Evolutionary conservation across 2,888 invertebrate genomes (phyloP).

Genomic region (Aplocera efformata): DNA sequence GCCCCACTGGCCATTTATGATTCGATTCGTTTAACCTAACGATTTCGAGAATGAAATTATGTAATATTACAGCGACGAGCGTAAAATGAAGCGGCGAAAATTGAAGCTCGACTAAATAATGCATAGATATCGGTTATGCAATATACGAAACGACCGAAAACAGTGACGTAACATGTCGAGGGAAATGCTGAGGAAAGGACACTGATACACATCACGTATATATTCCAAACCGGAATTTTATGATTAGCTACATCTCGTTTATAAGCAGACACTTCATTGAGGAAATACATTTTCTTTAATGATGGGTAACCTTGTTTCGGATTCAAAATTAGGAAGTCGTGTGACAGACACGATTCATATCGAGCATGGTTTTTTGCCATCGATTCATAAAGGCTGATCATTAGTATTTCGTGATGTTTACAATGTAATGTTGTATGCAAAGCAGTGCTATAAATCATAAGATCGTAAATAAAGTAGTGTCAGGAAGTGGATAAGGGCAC

Average conservation of each 20-base stretch:
- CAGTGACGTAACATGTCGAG: constrained; percentile 45
- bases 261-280: constrained; percentile 54
- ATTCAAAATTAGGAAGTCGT: constrained; percentile 42
- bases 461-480: constrained; percentile 25
- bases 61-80: constrained; percentile 14
- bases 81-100: constrained; percentile 13
- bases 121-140: constrained; percentile 12
- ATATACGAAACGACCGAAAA: constrained; percentile 15
- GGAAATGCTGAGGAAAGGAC: constrained; percentile 41
- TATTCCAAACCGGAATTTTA: constrained; percentile 53
- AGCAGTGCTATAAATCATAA: constrained; percentile 22
- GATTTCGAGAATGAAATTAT: constrained; percentile 18
- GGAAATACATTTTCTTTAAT: constrained; percentile 60
- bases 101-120: constrained; percentile 11
- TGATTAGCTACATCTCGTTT: constrained; percentile 51
- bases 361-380: constrained; percentile 28
- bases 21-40: constrained; percentile 32
- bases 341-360: constrained; percentile 39
- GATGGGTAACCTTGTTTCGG: constrained; percentile 41
- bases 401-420: constrained; percentile 38
- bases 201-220: constrained; percentile 40
- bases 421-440: constrained; percentile 25
- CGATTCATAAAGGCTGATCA: constrained; percentile 27
- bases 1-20: constrained; percentile 27
- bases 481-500: constrained; percentile 29